Conservation (phyloP, 2,113 vertebrate genomes). For the Esox niger region DNA sequence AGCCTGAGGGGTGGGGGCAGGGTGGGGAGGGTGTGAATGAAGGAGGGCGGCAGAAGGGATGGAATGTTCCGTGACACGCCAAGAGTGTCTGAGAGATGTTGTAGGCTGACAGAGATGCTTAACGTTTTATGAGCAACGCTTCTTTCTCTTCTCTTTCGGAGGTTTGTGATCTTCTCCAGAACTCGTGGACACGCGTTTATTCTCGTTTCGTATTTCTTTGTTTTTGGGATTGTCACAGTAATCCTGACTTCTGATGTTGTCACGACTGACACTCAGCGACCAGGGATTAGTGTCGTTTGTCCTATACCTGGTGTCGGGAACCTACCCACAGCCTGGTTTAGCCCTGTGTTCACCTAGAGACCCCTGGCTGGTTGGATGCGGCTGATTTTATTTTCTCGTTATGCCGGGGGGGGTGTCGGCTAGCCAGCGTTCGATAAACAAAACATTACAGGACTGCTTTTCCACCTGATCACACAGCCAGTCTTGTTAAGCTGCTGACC, state of each 20-base stretch:
- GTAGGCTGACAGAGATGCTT: not conserved
- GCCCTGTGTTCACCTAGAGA: not conserved
- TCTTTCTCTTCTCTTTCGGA: constrained; percentile 17
- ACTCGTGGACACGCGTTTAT: not conserved
- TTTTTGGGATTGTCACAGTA: not conserved
- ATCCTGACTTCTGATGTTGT: not conserved
- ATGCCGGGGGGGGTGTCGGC: not conserved
- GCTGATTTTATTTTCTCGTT: not conserved
- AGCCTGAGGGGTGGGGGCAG: not conserved
- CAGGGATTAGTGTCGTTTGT: not conserved
- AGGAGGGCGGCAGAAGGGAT: not conserved
- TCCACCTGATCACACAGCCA: not conserved
- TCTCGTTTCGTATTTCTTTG: too few species aligned
- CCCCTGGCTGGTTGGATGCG: not conserved
- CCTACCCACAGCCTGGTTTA: not conserved
- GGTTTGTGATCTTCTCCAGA: not conserved
- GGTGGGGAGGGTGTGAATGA: not conserved
- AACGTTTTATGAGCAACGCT: constrained; percentile 7
- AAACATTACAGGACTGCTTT: constrained; percentile 4
- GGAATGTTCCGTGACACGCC: not conserved
- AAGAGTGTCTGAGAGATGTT: constrained; percentile 1
- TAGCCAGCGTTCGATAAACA: not conserved
- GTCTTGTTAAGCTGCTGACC: not conserved
- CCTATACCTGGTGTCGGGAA: not conserved
- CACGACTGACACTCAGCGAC: not conserved